These are phyloP conservation scores for Tetragonisca angustula DNA, from an alignment of 2,888 invertebrate species.

Conservation along the genomic window DNA sequence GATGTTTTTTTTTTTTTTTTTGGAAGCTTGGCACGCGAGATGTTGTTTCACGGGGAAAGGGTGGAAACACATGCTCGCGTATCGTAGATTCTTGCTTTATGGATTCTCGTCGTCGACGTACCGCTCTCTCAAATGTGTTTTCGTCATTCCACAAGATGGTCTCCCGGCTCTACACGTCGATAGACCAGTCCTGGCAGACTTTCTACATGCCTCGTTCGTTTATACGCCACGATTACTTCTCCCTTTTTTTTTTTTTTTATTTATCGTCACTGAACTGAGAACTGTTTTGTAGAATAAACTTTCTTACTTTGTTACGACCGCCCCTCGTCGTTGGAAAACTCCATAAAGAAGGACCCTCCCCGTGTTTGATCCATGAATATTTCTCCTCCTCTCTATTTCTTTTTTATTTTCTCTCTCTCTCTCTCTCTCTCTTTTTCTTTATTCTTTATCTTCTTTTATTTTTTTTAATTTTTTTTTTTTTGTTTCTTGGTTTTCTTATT, in stretches of 20 bases:
- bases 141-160: slow-evolving; percentile 56
- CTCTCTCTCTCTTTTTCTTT: background rate
- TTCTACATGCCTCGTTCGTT: slow-evolving; percentile 56
- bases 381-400: background rate
- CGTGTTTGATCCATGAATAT: slow-evolving; percentile 42
- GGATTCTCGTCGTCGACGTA: slow-evolving; percentile 33
- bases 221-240: slow-evolving; percentile 35
- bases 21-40: background rate
- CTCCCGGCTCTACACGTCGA: slow-evolving; percentile 32
- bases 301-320: slow-evolving; percentile 69
- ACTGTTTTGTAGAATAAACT: slow-evolving; percentile 59
- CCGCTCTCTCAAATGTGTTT: slow-evolving; percentile 16
- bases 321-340: slow-evolving; percentile 61
- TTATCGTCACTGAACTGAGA: slow-evolving; percentile 31
- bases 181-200: slow-evolving; percentile 34
- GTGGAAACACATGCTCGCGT: background rate
- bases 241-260: slow-evolving; percentile 5
- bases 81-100: background rate
- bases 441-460: background rate
- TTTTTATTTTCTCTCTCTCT: background rate
- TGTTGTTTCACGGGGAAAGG: background rate
- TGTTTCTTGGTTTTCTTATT: background rate
- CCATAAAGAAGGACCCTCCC: slow-evolving; percentile 9
- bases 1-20: background rate
- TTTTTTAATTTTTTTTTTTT: background rate